A percentile compares a stretch with the other conserved stretches of the same genome.
These are phyloP conservation scores for Pyrgus malvae DNA, from an alignment of 2,888 invertebrate genomes.

Conservation along the genomic window DNA sequence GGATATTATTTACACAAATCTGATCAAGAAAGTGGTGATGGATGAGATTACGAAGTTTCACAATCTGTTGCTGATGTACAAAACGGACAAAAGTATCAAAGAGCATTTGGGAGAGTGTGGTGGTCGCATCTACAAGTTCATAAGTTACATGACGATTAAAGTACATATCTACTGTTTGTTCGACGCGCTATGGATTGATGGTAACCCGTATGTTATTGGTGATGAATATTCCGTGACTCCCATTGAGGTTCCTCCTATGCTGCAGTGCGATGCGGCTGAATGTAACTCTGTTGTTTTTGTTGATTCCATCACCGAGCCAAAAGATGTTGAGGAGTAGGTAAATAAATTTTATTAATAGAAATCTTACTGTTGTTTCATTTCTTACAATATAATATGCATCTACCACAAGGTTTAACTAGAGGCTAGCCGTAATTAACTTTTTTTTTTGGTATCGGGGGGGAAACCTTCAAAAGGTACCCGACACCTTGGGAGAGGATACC, in stretches of 20 bases:
- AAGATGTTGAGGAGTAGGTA: constrained; percentile 60
- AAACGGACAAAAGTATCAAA: constrained; percentile 70
- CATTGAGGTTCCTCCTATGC: constrained; percentile 67
- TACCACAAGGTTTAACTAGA: no score
- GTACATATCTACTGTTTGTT: constrained; percentile 75
- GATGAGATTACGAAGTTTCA: constrained; percentile 76
- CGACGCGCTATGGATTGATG: constrained; percentile 74
- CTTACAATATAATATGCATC: no score
- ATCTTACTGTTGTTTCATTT: no score
- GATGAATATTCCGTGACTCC: constrained; percentile 75
- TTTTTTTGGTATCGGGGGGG: no score
- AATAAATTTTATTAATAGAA: no score
- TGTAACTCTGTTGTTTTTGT: constrained; percentile 73
- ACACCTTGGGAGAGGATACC: no score
- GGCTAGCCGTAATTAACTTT: no score
- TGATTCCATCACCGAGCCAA: constrained; percentile 72
- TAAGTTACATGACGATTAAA: constrained; percentile 74
- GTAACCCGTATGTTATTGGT: constrained; percentile 73
- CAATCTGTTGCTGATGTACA: constrained; percentile 69
- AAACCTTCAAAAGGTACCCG: no score
- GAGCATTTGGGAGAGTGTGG: constrained; percentile 75
- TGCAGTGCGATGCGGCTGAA: constrained; percentile 72
- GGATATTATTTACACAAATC: constrained; percentile 72
- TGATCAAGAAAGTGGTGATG: constrained; percentile 73
- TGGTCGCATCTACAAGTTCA: constrained; percentile 72